These are phyloP conservation scores for Leptobrachium leishanense DNA, from an alignment of 2,113 vertebrate species.

Conservation along the genomic window DNA sequence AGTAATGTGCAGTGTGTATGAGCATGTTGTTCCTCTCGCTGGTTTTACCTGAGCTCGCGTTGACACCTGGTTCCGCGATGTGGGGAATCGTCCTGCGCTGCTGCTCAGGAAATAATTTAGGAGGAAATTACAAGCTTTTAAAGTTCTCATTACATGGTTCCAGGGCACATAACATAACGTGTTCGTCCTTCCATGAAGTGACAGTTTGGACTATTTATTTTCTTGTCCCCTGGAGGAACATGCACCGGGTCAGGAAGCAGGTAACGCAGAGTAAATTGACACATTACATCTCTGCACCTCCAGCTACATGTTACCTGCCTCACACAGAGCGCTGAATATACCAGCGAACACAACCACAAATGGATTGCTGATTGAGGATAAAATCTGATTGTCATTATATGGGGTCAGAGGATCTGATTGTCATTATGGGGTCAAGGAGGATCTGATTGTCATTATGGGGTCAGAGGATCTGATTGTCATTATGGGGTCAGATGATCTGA, in stretches of 20 bases:
- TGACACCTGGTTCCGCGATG: conserved; percentile 31
- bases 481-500: too few species aligned
- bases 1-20: too few species aligned
- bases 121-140: conserved; percentile 53
- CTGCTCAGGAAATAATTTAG: conserved; percentile 38
- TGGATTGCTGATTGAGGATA: too few species aligned
- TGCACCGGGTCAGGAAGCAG: conserved; percentile 67
- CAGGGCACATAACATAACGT: conserved; percentile 41
- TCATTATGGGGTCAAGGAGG: too few species aligned
- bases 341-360: too few species aligned
- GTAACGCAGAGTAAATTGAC: conserved; percentile 63
- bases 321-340: too few species aligned
- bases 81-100: conserved; percentile 8
- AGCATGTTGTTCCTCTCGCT: too few species aligned
- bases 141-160: conserved; percentile 45
- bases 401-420: too few species aligned
- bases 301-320: too few species aligned
- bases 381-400: too few species aligned
- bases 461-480: too few species aligned
- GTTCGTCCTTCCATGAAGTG: conserved; percentile 59
- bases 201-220: conserved; percentile 50
- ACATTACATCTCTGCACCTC: conserved; percentile 52
- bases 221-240: conserved; percentile 66
- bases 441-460: too few species aligned
- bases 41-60: not conserved